A percentile compares a stretch with the other conserved stretches of the same genome.
phyloP scores from a whole-genome alignment of 2,888 invertebrate genomes.

The Azorinus chamasolen region DNA sequence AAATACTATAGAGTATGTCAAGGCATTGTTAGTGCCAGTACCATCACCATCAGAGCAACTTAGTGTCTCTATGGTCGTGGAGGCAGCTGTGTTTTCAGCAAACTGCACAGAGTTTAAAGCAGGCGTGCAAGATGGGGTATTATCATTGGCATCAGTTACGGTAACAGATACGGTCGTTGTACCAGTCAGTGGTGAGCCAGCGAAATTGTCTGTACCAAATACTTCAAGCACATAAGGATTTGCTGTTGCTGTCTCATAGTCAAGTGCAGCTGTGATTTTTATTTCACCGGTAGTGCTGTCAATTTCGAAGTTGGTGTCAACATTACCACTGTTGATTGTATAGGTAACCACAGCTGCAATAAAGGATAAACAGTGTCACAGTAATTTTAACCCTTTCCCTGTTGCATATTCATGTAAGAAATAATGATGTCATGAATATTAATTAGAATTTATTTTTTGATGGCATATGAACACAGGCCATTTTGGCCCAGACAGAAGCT shows the following conservation, averaged over 20 bases:
- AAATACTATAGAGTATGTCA: conserved; percentile 36
- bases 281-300: conserved; percentile 70
- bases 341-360: conserved; percentile 53
- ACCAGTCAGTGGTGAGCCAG: conserved; percentile 86
- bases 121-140: conserved; percentile 69
- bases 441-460: too few species aligned
- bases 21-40: conserved; percentile 49
- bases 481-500: too few species aligned
- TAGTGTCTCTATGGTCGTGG: conserved; percentile 56
- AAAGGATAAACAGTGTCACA: too few species aligned
- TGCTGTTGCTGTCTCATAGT: conserved; percentile 72
- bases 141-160: conserved; percentile 94
- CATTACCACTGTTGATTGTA: conserved; percentile 58
- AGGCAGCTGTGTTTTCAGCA: conserved; percentile 56
- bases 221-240: conserved; percentile 55
- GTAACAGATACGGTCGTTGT: conserved; percentile 94
- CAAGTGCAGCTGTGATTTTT: conserved; percentile 64
- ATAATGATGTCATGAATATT: too few species aligned
- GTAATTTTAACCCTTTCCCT: too few species aligned
- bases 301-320: conserved; percentile 63
- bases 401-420: too few species aligned
- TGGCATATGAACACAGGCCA: too few species aligned
- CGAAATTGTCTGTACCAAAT: conserved; percentile 66
- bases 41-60: conserved; percentile 72
- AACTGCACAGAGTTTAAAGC: conserved; percentile 63